Evolutionary conservation across 2,888 invertebrate genomes (phyloP).

Genomic region (Meganola albula): DNA sequence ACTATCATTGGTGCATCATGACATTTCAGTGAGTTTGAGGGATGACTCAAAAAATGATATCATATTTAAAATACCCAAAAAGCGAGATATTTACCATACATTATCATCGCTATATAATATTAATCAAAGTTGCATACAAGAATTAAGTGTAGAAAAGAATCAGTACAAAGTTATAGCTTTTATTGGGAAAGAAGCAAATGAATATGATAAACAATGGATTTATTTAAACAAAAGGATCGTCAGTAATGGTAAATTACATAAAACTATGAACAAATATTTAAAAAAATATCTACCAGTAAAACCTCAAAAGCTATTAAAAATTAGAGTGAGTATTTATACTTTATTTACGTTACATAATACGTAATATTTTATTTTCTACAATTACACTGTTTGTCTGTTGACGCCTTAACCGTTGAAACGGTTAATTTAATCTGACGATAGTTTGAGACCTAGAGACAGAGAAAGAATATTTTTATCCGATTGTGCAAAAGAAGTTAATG

Average conservation of each 20-base stretch:
- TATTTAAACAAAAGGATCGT: conserved; percentile 81
- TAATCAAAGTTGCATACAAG: conserved; percentile 35
- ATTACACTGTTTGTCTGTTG: too few species aligned
- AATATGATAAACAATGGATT: conserved; percentile 66
- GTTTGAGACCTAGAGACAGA: too few species aligned
- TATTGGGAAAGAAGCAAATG: conserved; percentile 59
- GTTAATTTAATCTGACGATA: too few species aligned
- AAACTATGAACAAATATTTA: conserved; percentile 40
- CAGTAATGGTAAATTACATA: conserved; percentile 60
- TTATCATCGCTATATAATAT: conserved; percentile 54
- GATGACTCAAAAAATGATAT: conserved; percentile 80
- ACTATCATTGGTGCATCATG: conserved; percentile 80
- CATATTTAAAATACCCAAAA: conserved; percentile 78
- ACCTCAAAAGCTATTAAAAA: conserved; percentile 28
- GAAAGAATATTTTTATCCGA: too few species aligned
- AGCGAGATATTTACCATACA: conserved; percentile 71
- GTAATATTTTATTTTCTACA: too few species aligned
- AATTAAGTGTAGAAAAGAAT: conserved; percentile 58
- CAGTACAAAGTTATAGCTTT: conserved; percentile 75
- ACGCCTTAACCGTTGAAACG: too few species aligned
- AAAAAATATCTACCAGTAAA: conserved; percentile 26
- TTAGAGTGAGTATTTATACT: conserved; percentile 31
- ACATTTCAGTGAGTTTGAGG: conserved; percentile 82
- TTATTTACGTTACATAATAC: neutral
- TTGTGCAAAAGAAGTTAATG: too few species aligned